Percentiles rank a stretch among this genome's conserved stretches.
Evolutionary conservation across 2,113 vertebrate species (phyloP).

Genomic region (Platichthys stellatus): DNA sequence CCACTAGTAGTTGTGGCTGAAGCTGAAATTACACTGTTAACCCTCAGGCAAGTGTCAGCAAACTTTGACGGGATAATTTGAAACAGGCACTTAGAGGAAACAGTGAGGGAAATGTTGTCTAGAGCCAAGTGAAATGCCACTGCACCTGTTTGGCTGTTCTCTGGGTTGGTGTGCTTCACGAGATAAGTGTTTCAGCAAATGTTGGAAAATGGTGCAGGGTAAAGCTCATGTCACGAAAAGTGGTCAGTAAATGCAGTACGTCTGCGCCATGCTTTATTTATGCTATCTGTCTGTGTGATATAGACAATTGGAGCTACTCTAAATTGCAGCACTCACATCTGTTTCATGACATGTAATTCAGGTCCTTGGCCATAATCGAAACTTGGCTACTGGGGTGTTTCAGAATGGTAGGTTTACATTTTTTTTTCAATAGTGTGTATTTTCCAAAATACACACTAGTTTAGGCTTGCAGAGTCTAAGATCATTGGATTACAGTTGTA

Average conservation of each 20-base stretch:
- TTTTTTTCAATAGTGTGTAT: too few species aligned
- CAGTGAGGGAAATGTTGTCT: neutral
- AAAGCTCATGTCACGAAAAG: neutral
- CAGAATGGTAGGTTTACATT: too few species aligned
- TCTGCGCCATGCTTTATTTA: neutral
- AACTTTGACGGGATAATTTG: slow-evolving; percentile 38
- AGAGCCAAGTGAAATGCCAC: slow-evolving; percentile 5
- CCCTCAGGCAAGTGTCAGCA: slow-evolving; percentile 23
- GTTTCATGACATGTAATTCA: too few species aligned
- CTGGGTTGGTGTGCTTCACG: neutral
- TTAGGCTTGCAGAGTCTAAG: too few species aligned
- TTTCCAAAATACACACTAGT: too few species aligned
- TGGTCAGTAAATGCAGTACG: neutral
- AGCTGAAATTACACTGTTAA: slow-evolving; percentile 22
- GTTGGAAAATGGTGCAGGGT: neutral
- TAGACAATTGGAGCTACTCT: neutral
- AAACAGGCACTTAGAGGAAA: slow-evolving; percentile 25
- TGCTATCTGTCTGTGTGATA: neutral
- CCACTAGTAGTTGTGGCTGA: neutral
- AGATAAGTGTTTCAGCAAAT: slow-evolving; percentile 17
- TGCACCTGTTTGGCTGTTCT: slow-evolving; percentile 19
- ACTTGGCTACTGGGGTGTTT: too few species aligned
- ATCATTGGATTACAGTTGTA: neutral
- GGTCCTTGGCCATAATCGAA: too few species aligned
- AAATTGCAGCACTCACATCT: neutral